Evolutionary conservation across 2,888 invertebrate species (phyloP), one percentile per base, ranked within the genome.

Genomic region (Drosophila borealis): DNA sequence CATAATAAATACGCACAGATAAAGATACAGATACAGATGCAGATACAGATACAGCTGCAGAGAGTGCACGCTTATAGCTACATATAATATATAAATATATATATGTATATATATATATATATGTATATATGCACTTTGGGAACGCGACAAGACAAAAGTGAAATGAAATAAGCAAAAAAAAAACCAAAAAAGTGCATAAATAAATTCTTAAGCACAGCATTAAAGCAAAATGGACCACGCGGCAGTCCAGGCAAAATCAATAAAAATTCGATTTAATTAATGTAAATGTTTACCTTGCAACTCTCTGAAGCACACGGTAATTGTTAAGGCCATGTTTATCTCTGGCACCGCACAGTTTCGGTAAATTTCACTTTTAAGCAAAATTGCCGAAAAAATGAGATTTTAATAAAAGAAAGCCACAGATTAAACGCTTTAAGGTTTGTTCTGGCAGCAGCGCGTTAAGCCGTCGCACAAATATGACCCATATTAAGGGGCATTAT

Each of bases 1-100:
- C 78, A 78, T 74, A 80, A 74, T 80, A 80, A 82, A 83, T 83
- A 83, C 84, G 79, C 87, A 79, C 84, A 81, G 87, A 71, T 79
- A 82, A 81, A 86, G 69, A 75, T 74, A 72, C 60, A 69, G 48
- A 45, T 49, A 53, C 62, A 66, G 29, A 17, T 17, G 17, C 9
- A 34, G 21, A 10, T 46, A 41, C 44, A 60, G 48, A 61, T 68
- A 41, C 42, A 68, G 56, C 45, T 36, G 29, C 44, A 55, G 39
- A 34, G 10, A 53, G 14, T 39, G 13, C 42, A 60, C 29, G 36
- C 37, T 10, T n/a, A 21, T 13, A 25, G 25, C 25, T 25, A 25
- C 25, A 29, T 42, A 45, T 21, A 46, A 14, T 13, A 42, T 25
- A n/a, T 46, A 37, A 10, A 49, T 19, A 13, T 45, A 21, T 17